Percentiles rank a stretch among this genome's conserved stretches.
phyloP scores from a whole-genome alignment of 64 coral and sea anemone genomes.

The Cladopsammia gracilis region DNA sequence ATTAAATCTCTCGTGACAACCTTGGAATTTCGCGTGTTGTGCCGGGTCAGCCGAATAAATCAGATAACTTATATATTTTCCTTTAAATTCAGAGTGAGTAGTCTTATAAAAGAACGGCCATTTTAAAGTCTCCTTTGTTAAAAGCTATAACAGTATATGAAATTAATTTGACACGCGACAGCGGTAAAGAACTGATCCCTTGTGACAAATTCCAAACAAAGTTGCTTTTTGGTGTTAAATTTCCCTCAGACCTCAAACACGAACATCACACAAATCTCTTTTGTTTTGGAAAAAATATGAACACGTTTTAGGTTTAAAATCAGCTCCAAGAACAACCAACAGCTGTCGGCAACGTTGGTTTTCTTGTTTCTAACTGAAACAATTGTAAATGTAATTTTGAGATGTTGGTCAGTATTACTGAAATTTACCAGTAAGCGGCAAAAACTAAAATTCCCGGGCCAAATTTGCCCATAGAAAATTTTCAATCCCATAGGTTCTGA shows the following conservation, averaged over 20 bases:
- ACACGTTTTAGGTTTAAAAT: no score
- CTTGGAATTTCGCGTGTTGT: not conserved
- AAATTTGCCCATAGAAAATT: not conserved
- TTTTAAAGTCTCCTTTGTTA: no score
- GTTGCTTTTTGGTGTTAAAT: not conserved
- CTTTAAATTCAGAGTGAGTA: not conserved
- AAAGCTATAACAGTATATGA: no score
- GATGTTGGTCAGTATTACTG: no score
- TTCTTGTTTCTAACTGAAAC: not conserved
- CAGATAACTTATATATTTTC: not conserved
- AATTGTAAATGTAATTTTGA: no score
- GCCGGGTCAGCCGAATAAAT: no score
- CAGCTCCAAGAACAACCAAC: no score
- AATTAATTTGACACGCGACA: not conserved
- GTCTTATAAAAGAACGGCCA: no score
- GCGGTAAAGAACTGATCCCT: not conserved
- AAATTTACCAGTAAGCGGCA: not conserved
- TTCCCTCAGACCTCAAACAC: slow-evolving; percentile 5
- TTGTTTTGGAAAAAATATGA: not conserved
- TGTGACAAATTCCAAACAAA: slow-evolving; percentile 17
- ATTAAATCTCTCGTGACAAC: not conserved
- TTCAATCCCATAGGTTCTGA: no score
- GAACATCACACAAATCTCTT: not conserved
- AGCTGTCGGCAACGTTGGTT: no score
- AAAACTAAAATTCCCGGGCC: not conserved